phyloP scores from a whole-genome alignment of 2,888 invertebrate species.

The Spilosoma lubricipeda region DNA sequence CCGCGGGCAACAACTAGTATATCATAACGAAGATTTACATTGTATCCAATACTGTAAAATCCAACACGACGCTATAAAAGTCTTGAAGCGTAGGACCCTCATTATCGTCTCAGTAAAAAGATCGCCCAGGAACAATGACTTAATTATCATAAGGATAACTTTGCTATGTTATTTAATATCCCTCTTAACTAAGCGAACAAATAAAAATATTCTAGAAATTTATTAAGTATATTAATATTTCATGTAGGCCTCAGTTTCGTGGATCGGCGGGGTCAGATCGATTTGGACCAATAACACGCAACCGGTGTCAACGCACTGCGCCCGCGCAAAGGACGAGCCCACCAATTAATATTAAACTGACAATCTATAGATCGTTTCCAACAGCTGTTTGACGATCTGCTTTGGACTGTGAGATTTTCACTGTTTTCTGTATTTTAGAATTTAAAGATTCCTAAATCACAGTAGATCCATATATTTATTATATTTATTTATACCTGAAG shows the following conservation, averaged over 20 bases:
- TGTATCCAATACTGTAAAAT: background rate
- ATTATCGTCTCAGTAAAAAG: background rate
- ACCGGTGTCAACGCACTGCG: constrained; percentile 74
- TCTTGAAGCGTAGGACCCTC: background rate
- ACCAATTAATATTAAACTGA: constrained; percentile 49
- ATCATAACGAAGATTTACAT: background rate
- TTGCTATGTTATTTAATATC: background rate
- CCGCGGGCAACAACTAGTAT: too few relatives aligned
- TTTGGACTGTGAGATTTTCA: too few relatives aligned
- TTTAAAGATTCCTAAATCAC: background rate
- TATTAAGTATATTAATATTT: constrained; percentile 41
- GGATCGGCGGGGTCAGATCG: constrained; percentile 59
- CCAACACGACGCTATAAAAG: background rate
- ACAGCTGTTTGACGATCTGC: constrained; percentile 1
- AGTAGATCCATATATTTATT: background rate
- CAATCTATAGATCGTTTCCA: constrained; percentile 37
- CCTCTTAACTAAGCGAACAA: background rate
- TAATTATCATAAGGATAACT: background rate
- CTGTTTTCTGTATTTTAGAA: background rate
- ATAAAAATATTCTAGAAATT: background rate
- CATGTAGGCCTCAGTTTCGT: constrained; percentile 59
- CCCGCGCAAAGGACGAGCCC: constrained; percentile 46
- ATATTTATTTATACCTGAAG: too few relatives aligned
- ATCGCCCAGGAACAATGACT: background rate
- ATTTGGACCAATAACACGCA: constrained; percentile 80